Base-by-base conservation (phyloP, 92 coral and sea anemone species). In the Umimayanthus kanabou region DNA sequence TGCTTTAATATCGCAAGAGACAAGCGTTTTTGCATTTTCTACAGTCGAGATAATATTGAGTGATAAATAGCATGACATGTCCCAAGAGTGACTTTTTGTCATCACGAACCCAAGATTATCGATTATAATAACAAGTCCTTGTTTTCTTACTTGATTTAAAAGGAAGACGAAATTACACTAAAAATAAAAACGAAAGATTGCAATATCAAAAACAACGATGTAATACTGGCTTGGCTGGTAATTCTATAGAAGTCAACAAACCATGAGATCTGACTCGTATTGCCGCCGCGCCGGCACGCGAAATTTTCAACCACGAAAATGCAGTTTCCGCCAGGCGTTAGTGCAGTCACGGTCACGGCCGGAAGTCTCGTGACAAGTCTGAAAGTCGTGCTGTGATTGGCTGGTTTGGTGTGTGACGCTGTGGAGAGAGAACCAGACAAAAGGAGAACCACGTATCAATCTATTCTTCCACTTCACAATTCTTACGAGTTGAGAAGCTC, bases 361-460 rank as follows among this genome's bases (percentile, higher is more conserved):
- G 65, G 87, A 67, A 83, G 84, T 89, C 91, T 76, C 79, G 81
- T 57, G 77, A 65, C 64, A 45, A 87, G 82, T 9, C 43, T 72
- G 58, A 28, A 40, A 85, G 84, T 30, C 65, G 82, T 18, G 64
- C 53, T 80, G 53, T 91, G 94, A 95, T 95, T 95, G 96, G 98
- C 82, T 66, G 39, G 23, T 77, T 50, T 28, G 37, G 55, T 70
- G 77, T 83, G 87, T 83, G 87, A 83, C 87, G 87, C 87, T 26
- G 73, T 28, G 50, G 50, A 33, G 72, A 57, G 28, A 14, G 85
- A 80, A 43, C 22, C 43, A 70, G 78, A 83, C 87, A 83, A 83
- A 67, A 43, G 87, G 30, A 69, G 64, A 72, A 47, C 77, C 76
- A 69, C 87, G 76, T 70, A 70, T 70, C 78, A 8, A 9, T 25